Percentiles rank a stretch among this genome's conserved stretches.
These are phyloP conservation scores for Xestia c-nigrum DNA, from an alignment of 2,888 invertebrate species.

Conservation along the genomic window DNA sequence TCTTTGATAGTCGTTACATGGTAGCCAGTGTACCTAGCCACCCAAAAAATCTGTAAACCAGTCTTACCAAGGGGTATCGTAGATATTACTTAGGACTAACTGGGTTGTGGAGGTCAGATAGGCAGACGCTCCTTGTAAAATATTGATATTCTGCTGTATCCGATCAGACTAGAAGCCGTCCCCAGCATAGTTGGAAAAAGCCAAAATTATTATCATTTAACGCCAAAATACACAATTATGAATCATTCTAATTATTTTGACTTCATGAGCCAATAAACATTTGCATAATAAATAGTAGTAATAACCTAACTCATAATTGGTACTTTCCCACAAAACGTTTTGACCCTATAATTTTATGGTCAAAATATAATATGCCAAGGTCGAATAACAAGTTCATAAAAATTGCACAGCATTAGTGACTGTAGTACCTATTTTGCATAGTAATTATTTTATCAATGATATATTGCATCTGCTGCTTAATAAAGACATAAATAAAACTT, in stretches of 20 bases:
- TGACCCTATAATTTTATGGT: constrained; percentile 35
- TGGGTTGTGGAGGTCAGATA: no score
- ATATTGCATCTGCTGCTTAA: constrained; percentile 10
- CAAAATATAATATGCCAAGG: constrained; percentile 53
- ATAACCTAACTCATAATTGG: constrained; percentile 26
- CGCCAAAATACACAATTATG: constrained; percentile 13
- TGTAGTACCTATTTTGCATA: constrained; percentile 30
- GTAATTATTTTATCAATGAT: constrained; percentile 24
- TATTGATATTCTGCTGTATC: no score
- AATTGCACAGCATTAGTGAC: constrained; percentile 39
- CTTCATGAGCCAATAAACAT: constrained; percentile 12
- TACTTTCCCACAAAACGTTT: constrained; percentile 19
- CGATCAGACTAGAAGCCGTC: no score
- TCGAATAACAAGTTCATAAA: constrained; percentile 48
- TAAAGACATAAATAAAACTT: constrained; percentile 17
- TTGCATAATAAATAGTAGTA: constrained; percentile 3
- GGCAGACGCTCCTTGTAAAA: no score
- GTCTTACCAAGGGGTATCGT: no score
- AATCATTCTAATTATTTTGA: constrained; percentile 24
- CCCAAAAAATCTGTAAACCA: no score
- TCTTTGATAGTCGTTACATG: no score
- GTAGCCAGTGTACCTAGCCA: no score
- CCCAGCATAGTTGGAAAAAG: no score
- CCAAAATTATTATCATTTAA: no score
- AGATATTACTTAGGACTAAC: no score